Percentiles rank a stretch among this genome's conserved stretches.
Evolutionary conservation across 1,140 invertebrate genomes (phyloP).

Genomic region (Drosophila miranda): DNA sequence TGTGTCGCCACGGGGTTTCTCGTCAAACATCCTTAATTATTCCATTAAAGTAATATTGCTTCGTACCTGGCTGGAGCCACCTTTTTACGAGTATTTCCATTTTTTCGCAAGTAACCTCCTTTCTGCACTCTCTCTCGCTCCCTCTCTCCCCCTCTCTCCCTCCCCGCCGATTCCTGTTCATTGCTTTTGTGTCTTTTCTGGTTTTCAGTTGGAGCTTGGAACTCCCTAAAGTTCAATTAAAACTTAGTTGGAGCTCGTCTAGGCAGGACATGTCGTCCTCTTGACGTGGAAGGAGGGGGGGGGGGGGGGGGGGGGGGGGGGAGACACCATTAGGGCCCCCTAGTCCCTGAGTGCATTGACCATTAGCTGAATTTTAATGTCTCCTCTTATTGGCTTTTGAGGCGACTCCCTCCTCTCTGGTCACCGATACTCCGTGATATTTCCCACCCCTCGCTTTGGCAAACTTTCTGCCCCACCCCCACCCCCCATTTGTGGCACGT

Average conservation of each 20-base stretch:
- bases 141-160: not conserved
- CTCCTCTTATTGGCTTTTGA: conserved; percentile 54
- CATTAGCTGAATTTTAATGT: conserved; percentile 73
- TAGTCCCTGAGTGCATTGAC: conserved; percentile 60
- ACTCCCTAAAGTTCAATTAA: conserved; percentile 76
- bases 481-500: conserved; percentile 43
- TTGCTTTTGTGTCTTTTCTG: conserved; percentile 55
- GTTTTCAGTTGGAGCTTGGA: conserved; percentile 41
- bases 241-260: conserved; percentile 59
- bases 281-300: conserved; percentile 6
- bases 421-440: not conserved
- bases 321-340: conserved; percentile 18
- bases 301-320: no score
- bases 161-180: conserved; percentile 28
- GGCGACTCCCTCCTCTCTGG: conserved; percentile 25
- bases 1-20: not conserved
- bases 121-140: not conserved
- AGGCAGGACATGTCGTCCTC: conserved; percentile 14
- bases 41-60: conserved; percentile 73
- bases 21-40: conserved; percentile 75
- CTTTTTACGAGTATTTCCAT: conserved; percentile 41
- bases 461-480: conserved; percentile 26
- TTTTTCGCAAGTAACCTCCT: conserved; percentile 19
- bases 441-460: not conserved
- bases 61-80: conserved; percentile 34